Evolutionary conservation across 2,113 vertebrate species (phyloP).

Genomic region (Pterocles orientalis): DNA sequence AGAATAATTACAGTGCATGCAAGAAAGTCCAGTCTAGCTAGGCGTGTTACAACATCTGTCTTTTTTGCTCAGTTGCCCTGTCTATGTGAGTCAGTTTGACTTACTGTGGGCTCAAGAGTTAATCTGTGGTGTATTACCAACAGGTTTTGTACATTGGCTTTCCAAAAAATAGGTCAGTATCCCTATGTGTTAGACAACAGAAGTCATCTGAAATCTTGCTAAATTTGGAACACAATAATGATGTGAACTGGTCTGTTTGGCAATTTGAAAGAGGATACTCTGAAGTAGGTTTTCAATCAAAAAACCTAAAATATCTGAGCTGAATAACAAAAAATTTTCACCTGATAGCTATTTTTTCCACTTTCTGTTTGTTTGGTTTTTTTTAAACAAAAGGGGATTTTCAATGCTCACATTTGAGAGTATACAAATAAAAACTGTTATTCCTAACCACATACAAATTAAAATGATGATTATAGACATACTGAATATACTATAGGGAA

Average conservation of each 20-base stretch:
- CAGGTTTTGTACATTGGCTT: neutral
- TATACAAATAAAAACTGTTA: neutral
- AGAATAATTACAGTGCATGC: neutral
- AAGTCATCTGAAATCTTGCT: neutral
- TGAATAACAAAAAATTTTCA: neutral
- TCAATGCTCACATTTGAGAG: neutral
- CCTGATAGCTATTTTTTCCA: neutral
- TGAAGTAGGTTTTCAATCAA: neutral
- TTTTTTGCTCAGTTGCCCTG: neutral
- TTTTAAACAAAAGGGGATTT: neutral
- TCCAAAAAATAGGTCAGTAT: neutral
- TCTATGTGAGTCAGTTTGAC: neutral
- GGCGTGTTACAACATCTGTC: neutral
- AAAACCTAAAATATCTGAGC: neutral
- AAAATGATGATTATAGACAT: neutral
- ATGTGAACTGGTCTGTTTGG: neutral
- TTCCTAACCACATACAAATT: neutral
- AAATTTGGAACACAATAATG: neutral
- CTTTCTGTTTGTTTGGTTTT: neutral
- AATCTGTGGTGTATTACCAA: neutral
- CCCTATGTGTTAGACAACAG: neutral
- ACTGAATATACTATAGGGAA: neutral
- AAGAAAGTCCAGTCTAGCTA: neutral
- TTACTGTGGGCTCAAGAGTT: neutral
- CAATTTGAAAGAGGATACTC: neutral